phyloP scores from a whole-genome alignment of 2,888 invertebrate genomes.

The Hirtodrosophila trivittata region DNA sequence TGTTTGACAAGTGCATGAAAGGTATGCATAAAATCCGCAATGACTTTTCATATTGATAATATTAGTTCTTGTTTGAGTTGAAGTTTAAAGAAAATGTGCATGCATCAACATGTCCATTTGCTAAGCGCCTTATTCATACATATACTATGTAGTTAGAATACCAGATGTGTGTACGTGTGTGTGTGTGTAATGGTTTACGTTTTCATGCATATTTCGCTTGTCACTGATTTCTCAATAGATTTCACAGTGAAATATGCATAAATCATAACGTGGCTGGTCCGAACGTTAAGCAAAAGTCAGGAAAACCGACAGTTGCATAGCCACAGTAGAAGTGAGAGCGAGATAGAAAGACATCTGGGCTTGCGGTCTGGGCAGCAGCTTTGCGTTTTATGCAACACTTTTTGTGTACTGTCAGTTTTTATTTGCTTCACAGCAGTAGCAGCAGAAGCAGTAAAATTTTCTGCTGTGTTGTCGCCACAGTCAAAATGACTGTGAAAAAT shows the following conservation, averaged over 20 bases:
- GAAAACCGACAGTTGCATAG: slow-evolving; percentile 58
- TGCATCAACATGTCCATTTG: slow-evolving; percentile 48
- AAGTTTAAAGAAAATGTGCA: slow-evolving; percentile 24
- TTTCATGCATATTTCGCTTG: slow-evolving; percentile 62
- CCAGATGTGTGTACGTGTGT: slow-evolving; percentile 18
- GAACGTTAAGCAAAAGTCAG: slow-evolving; percentile 72
- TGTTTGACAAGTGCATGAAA: no score
- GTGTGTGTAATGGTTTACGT: background rate
- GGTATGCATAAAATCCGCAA: slow-evolving; percentile 40
- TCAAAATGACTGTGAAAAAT: slow-evolving; percentile 74
- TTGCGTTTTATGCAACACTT: slow-evolving; percentile 49
- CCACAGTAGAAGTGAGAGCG: no score
- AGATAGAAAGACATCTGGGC: slow-evolving; percentile 48
- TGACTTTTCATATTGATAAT: slow-evolving; percentile 57
- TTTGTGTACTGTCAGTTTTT: slow-evolving; percentile 56
- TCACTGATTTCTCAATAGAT: slow-evolving; percentile 78
- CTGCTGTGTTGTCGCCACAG: slow-evolving; percentile 69
- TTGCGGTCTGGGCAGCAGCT: slow-evolving; percentile 50
- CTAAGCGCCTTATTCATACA: slow-evolving; percentile 36
- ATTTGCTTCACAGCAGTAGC: slow-evolving; percentile 58
- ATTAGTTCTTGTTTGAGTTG: no score
- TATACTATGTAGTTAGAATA: slow-evolving; percentile 19
- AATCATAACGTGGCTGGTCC: slow-evolving; percentile 63
- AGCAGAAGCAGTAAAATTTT: slow-evolving; percentile 51
- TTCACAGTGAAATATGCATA: slow-evolving; percentile 70